Conservation (phyloP, 2,888 invertebrate genomes). For the Acheta domesticus region DNA sequence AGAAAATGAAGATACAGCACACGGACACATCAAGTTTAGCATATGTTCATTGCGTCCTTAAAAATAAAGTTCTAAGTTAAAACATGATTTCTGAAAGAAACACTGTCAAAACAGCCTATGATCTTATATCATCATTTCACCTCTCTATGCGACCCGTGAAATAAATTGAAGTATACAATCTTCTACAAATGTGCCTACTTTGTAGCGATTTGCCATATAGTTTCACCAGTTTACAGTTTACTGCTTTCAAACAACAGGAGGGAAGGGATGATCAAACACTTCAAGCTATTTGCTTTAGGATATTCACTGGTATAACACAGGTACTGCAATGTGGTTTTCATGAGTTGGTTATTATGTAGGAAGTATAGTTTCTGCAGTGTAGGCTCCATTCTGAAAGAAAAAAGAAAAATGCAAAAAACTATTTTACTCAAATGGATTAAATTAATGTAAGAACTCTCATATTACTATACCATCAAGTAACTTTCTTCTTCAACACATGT, state of each 20-base stretch:
- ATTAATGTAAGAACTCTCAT: neutral
- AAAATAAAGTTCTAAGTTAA: neutral
- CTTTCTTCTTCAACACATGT: too few species aligned
- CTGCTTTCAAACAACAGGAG: neutral
- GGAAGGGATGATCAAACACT: neutral
- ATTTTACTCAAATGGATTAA: neutral
- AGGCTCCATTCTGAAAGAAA: constrained; percentile 30
- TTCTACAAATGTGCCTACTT: neutral
- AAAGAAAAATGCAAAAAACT: neutral
- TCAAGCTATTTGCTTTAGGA: neutral
- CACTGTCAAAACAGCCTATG: neutral
- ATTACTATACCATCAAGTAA: too few species aligned
- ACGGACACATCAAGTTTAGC: neutral
- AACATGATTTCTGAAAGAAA: neutral
- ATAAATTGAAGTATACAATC: neutral
- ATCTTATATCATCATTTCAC: neutral
- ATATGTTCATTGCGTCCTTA: neutral
- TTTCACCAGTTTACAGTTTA: neutral
- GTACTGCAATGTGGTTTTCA: constrained; percentile 22
- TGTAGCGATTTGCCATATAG: neutral
- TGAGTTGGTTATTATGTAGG: constrained; percentile 29
- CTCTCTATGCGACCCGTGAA: neutral
- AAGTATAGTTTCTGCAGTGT: constrained; percentile 29
- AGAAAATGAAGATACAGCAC: neutral
- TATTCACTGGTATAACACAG: constrained; percentile 23